Percentiles rank a stretch among this genome's conserved stretches.
phyloP scores from a whole-genome alignment of 2,888 invertebrate genomes.

The Pharmacophagus antenor region DNA sequence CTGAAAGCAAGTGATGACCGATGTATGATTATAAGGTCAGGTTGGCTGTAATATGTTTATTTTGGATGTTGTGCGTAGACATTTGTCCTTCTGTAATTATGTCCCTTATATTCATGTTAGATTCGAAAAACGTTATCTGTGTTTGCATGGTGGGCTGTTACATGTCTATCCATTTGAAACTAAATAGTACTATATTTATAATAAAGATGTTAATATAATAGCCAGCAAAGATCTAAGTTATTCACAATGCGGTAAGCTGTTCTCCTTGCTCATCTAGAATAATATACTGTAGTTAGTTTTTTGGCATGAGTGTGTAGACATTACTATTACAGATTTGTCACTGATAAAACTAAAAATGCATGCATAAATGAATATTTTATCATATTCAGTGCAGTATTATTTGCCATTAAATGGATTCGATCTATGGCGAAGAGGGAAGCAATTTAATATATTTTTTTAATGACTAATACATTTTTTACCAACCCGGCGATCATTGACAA shows the following conservation, averaged over 20 bases:
- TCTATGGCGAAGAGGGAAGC: too few species aligned
- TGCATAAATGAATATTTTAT: not conserved
- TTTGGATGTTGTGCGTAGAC: constrained; percentile 25
- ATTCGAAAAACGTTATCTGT: constrained; percentile 10
- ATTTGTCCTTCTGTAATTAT: constrained; percentile 2
- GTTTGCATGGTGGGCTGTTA: constrained; percentile 15
- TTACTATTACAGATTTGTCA: not conserved
- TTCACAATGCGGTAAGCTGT: not conserved
- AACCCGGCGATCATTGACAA: too few species aligned
- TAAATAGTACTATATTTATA: too few species aligned
- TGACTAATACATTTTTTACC: too few species aligned
- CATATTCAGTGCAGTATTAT: not conserved
- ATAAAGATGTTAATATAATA: too few species aligned
- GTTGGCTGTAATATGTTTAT: constrained; percentile 17
- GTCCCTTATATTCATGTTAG: constrained; percentile 6
- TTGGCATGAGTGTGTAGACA: constrained; percentile 1
- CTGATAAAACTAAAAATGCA: not conserved
- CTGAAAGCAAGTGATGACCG: constrained; percentile 15
- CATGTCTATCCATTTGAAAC: not conserved
- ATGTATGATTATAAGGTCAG: constrained; percentile 15
- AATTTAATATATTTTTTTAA: too few species aligned
- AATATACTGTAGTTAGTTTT: not conserved
- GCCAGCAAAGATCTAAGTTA: too few species aligned
- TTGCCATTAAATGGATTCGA: too few species aligned
- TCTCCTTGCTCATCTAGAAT: not conserved